A percentile compares a stretch with the other conserved stretches of the same genome.
Evolutionary conservation across 2,797 vertebrate species (phyloP).

Genomic region (Limnodromus scolopaceus): DNA sequence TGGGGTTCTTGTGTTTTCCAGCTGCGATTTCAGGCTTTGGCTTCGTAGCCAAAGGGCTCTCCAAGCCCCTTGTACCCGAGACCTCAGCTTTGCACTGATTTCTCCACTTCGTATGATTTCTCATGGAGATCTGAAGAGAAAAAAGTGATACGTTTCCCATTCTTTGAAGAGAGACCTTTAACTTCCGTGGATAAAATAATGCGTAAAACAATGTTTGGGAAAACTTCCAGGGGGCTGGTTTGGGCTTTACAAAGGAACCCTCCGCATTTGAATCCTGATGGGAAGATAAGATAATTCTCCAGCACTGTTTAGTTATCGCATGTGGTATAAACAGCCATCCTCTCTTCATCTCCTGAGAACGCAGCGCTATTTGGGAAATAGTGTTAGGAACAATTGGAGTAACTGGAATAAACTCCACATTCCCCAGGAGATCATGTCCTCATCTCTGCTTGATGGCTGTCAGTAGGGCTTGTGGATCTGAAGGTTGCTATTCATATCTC

Average conservation of each 20-base stretch:
- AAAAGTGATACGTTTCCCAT: slow-evolving; percentile 12
- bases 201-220: slow-evolving; percentile 65
- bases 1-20: neutral
- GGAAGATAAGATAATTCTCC: slow-evolving; percentile 52
- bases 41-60: neutral
- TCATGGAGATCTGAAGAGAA: neutral
- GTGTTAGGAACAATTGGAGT: neutral
- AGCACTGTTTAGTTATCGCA: slow-evolving; percentile 33
- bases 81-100: neutral
- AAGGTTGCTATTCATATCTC: neutral
- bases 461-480: neutral
- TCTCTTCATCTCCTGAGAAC: slow-evolving; percentile 50
- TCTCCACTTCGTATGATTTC: neutral
- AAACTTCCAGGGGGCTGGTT: slow-evolving; percentile 56
- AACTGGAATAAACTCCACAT: neutral
- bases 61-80: neutral
- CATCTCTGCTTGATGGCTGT: neutral
- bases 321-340: slow-evolving; percentile 16
- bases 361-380: neutral
- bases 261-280: slow-evolving; percentile 20
- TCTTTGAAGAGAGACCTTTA: slow-evolving; percentile 60
- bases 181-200: slow-evolving; percentile 56
- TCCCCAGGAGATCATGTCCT: slow-evolving; percentile 9
- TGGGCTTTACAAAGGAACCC: slow-evolving; percentile 50
- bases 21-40: neutral